Evolutionary conservation across 2,113 vertebrate species (phyloP).

Genomic region (Suncus etruscus): DNA sequence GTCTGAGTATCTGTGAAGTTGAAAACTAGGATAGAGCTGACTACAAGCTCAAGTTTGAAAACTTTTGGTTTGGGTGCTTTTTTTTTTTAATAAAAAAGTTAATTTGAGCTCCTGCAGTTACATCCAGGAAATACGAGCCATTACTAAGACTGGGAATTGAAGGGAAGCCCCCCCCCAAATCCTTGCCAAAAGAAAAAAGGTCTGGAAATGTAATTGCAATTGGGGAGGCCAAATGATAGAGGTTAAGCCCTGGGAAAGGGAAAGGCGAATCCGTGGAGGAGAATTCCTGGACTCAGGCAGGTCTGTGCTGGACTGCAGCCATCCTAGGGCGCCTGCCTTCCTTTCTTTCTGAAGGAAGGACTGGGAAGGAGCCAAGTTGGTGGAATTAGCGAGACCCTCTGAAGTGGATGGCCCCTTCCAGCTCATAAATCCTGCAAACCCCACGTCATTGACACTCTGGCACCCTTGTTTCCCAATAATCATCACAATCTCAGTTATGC

Average conservation of each 20-base stretch:
- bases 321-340: not conserved
- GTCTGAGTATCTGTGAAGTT: slow-evolving; percentile 56
- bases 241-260: slow-evolving; percentile 80
- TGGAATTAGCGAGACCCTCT: slow-evolving; percentile 37
- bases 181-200: slow-evolving; percentile 52
- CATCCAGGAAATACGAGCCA: slow-evolving; percentile 80
- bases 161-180: slow-evolving; percentile 65
- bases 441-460: not conserved
- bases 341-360: slow-evolving; percentile 28
- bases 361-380: slow-evolving; percentile 31
- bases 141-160: slow-evolving; percentile 82
- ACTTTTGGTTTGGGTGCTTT: not conserved
- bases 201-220: slow-evolving; percentile 83
- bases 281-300: slow-evolving; percentile 69
- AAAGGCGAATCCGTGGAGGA: slow-evolving; percentile 76
- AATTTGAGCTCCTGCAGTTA: slow-evolving; percentile 82
- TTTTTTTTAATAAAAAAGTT: slow-evolving; percentile 57
- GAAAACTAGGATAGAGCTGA: slow-evolving; percentile 65
- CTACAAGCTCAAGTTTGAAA: slow-evolving; percentile 67
- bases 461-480: slow-evolving; percentile 5
- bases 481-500: not conserved
- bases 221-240: slow-evolving; percentile 75
- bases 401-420: not conserved
- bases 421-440: slow-evolving; percentile 13
- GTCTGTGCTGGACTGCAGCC: slow-evolving; percentile 59